phyloP scores from a whole-genome alignment of 2,113 vertebrate species.

The Rissa tridactyla region DNA sequence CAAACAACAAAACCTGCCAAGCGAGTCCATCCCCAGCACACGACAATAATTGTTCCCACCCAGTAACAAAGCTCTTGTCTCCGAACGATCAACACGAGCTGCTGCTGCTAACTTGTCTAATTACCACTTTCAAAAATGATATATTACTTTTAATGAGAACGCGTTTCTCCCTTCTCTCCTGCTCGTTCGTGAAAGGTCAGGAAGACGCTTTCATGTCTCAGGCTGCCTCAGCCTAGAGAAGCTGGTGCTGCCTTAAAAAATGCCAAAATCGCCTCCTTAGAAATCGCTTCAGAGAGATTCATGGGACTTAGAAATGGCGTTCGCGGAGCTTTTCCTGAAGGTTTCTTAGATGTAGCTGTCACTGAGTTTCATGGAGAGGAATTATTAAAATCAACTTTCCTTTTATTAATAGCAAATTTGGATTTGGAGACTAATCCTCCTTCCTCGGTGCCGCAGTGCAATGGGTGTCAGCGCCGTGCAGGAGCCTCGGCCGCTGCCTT shows the following conservation, averaged over 20 bases:
- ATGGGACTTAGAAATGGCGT: fast-evolving
- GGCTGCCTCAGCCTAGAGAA: background rate
- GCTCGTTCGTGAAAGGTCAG: background rate
- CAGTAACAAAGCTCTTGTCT: background rate
- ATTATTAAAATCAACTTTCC: background rate
- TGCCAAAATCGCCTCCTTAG: background rate
- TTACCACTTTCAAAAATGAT: background rate
- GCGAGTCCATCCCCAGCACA: background rate
- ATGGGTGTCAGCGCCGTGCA: background rate
- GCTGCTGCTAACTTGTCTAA: background rate
- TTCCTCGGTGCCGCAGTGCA: background rate
- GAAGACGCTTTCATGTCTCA: background rate
- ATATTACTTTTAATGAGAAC: background rate
- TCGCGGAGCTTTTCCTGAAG: background rate
- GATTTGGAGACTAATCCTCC: background rate
- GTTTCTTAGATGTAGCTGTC: background rate
- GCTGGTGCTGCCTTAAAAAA: background rate
- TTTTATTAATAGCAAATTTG: background rate
- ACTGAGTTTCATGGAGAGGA: background rate
- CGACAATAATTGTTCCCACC: background rate
- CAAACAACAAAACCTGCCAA: background rate
- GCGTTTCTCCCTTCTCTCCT: background rate
- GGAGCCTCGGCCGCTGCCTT: background rate
- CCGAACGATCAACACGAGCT: background rate
- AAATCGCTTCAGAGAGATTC: background rate